phyloP scores from a whole-genome alignment of 2,888 invertebrate genomes.

The Phaonia tiefii region DNA sequence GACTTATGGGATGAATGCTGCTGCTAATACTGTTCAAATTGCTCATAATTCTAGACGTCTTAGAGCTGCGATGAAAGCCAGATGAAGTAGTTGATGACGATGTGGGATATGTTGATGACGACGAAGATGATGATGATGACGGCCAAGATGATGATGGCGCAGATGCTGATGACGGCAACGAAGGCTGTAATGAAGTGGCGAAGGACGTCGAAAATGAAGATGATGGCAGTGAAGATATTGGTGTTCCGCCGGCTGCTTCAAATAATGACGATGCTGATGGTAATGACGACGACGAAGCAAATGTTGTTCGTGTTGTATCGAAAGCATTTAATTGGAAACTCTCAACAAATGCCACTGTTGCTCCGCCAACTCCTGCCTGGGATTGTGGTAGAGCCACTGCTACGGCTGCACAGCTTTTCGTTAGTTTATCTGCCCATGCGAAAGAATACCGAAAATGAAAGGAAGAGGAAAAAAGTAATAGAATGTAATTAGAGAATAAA shows the following conservation, averaged over 20 bases:
- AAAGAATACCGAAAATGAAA: slow-evolving; percentile 1
- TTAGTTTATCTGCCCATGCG: slow-evolving; percentile 53
- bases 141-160: slow-evolving; percentile 44
- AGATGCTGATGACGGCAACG: slow-evolving; percentile 48
- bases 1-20: slow-evolving; percentile 13
- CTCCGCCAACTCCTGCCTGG: slow-evolving; percentile 52
- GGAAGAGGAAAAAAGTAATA: background rate
- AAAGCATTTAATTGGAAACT: slow-evolving; percentile 66
- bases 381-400: slow-evolving; percentile 60
- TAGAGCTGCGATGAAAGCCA: slow-evolving; percentile 55
- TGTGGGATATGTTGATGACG: slow-evolving; percentile 49
- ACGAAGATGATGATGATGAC: slow-evolving; percentile 52
- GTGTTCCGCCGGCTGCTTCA: slow-evolving; percentile 28
- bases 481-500: slow-evolving; percentile 58
- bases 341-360: slow-evolving; percentile 61
- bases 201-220: background rate
- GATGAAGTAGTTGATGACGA: slow-evolving; percentile 60
- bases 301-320: slow-evolving; percentile 63
- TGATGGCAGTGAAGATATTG: slow-evolving; percentile 22
- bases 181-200: slow-evolving; percentile 36
- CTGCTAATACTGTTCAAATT: slow-evolving; percentile 50
- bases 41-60: slow-evolving; percentile 67
- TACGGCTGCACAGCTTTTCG: slow-evolving; percentile 55
- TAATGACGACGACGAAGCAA: slow-evolving; percentile 54
- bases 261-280: slow-evolving; percentile 41